A percentile compares a stretch with the other conserved stretches of the same genome.
Evolutionary conservation across 2,888 invertebrate species (phyloP).

Genomic region (Rhogogaster chlorosoma): DNA sequence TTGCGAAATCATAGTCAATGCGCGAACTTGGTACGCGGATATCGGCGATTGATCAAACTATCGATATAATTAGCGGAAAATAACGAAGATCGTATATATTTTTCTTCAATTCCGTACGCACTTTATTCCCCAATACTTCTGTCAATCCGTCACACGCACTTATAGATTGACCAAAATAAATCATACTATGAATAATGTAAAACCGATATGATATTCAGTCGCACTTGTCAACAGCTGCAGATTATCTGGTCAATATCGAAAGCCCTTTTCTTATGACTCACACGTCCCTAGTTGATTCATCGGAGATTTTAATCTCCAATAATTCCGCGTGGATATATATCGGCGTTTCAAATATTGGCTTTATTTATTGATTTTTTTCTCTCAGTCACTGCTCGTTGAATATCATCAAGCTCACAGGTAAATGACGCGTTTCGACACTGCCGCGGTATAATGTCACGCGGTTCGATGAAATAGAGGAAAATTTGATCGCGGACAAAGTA

Average conservation of each 20-base stretch:
- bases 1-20: constrained; percentile 39
- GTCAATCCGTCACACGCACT: no score
- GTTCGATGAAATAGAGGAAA: constrained; percentile 17
- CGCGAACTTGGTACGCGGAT: not conserved
- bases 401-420: not conserved
- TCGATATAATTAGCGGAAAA: not conserved
- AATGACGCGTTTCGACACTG: not conserved
- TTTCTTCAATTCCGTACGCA: not conserved
- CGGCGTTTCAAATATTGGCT: no score
- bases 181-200: not conserved
- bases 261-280: not conserved
- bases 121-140: not conserved
- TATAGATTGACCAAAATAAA: no score
- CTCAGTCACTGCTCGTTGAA: not conserved
- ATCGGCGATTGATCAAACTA: not conserved
- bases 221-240: not conserved
- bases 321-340: not conserved
- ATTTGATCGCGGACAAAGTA: constrained; percentile 50
- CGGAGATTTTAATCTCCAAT: not conserved
- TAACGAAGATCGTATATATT: not conserved
- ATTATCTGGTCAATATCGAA: not conserved
- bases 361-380: no score
- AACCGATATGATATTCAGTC: not conserved
- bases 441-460: not conserved
- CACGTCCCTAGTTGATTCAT: not conserved